Conservation (phyloP, 2,113 vertebrate species). For the Cricetomys ansorgei region DNA sequence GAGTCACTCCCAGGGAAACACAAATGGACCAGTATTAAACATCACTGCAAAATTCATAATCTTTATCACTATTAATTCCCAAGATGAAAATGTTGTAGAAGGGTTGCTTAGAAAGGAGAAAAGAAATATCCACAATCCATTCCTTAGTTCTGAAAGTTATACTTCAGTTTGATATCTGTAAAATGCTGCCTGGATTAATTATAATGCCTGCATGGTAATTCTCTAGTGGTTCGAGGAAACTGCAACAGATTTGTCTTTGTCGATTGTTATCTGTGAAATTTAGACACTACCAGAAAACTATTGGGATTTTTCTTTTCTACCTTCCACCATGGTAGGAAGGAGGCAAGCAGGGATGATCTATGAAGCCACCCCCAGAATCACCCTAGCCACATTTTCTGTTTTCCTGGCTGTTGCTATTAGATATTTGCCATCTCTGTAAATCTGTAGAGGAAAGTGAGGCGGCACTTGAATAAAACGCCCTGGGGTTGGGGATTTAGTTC, state of each 20-base stretch:
- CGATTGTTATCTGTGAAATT: neutral
- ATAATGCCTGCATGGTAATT: neutral
- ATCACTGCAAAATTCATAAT: conserved; percentile 1
- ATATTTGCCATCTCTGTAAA: conserved; percentile 5
- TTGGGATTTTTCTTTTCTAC: neutral
- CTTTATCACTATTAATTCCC: neutral
- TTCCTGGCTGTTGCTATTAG: neutral
- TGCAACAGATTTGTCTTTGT: neutral
- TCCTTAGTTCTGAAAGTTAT: neutral
- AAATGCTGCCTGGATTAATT: conserved; percentile 25
- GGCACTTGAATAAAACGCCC: neutral
- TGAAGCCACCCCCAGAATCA: neutral
- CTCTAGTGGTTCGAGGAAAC: conserved; percentile 22
- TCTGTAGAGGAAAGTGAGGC: conserved; percentile 21
- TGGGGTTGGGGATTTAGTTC: neutral
- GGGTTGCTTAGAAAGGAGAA: neutral
- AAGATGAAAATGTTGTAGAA: conserved; percentile 36
- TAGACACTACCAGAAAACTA: neutral
- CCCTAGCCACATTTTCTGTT: neutral
- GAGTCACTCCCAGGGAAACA: neutral
- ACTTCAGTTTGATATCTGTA: conserved; percentile 6
- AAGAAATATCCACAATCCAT: neutral
- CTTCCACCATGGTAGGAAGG: neutral
- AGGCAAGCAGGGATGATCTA: neutral
- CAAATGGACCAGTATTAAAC: neutral